Conservation (phyloP, 2,113 vertebrate species). For the Heloderma charlesbogerti region DNA sequence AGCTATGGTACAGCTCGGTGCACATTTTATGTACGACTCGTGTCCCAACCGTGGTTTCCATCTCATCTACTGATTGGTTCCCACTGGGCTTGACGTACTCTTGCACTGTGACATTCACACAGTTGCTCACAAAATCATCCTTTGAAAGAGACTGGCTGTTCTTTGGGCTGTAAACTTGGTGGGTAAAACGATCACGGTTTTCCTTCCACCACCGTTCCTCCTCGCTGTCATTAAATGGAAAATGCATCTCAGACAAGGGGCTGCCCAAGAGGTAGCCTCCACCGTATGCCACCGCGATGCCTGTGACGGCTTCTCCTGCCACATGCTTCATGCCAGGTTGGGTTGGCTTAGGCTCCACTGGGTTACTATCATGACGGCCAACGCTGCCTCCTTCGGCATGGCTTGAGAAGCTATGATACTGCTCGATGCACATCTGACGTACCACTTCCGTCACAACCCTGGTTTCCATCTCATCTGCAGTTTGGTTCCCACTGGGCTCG, state of each 20-base stretch:
- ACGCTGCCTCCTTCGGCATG: constrained; percentile 48
- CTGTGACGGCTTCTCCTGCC: constrained; percentile 48
- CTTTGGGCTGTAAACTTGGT: constrained; percentile 66
- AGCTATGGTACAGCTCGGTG: constrained; percentile 54
- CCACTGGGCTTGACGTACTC: constrained; percentile 68
- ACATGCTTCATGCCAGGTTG: constrained; percentile 63
- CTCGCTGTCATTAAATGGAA: constrained; percentile 66
- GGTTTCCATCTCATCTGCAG: constrained; percentile 64
- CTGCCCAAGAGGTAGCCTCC: constrained; percentile 70
- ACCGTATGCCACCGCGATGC: constrained; percentile 52
- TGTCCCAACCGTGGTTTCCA: constrained; percentile 66
- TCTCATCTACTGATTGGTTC: constrained; percentile 67
- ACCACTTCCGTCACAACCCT: constrained; percentile 71
- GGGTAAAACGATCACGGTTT: constrained; percentile 69
- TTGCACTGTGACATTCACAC: constrained; percentile 67
- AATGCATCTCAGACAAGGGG: constrained; percentile 63
- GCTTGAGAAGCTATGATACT: constrained; percentile 53
- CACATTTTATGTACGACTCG: constrained; percentile 71
- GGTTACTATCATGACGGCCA: constrained; percentile 49
- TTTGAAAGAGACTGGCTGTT: constrained; percentile 51
- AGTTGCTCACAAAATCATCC: constrained; percentile 70
- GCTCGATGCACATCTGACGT: constrained; percentile 71
- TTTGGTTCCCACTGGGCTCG: constrained; percentile 68
- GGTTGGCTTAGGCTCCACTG: constrained; percentile 58
- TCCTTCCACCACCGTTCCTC: constrained; percentile 71